A percentile compares a stretch with the other conserved stretches of the same genome.
phyloP scores from a whole-genome alignment of 2,797 vertebrate species.

The Sebastes vulpes region DNA sequence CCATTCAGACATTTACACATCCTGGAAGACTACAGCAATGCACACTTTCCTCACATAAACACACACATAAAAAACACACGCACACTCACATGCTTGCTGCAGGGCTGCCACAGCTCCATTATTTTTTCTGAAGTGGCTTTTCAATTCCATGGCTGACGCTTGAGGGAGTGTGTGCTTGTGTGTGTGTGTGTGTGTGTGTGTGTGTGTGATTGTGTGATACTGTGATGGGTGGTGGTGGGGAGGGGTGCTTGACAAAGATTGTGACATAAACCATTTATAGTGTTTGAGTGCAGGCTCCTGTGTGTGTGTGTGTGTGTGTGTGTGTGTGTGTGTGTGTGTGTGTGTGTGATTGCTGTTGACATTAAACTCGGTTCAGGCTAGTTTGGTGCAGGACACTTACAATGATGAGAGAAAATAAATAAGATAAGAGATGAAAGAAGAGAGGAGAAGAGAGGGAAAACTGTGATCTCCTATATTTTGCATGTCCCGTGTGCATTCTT shows the following conservation, averaged over 20 bases:
- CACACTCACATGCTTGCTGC: constrained; percentile 11
- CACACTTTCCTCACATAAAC: not conserved
- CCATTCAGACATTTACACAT: constrained; percentile 24
- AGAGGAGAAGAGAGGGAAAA: not conserved
- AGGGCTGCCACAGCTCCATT: constrained; percentile 61
- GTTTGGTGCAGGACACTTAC: constrained; percentile 11
- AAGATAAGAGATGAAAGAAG: not conserved
- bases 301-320: constrained; percentile 11
- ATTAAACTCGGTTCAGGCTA: constrained; percentile 37
- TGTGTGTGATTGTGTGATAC: constrained; percentile 15
- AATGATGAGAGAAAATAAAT: constrained; percentile 8
- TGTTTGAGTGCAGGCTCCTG: constrained; percentile 29
- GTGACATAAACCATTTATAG: constrained; percentile 76
- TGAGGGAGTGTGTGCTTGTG: constrained; percentile 23
- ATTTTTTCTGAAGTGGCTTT: constrained; percentile 72
- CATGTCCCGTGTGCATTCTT: not conserved
- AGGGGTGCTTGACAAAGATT: constrained; percentile 57
- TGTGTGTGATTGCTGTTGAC: constrained; percentile 32
- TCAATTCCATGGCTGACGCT: constrained; percentile 65
- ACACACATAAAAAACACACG: not conserved
- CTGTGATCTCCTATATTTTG: not conserved
- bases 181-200: not conserved
- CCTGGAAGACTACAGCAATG: constrained; percentile 11
- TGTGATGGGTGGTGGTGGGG: constrained; percentile 9
- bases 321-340: not conserved